These are phyloP conservation scores for Carettochelys insculpta DNA, from an alignment of 2,113 vertebrate genomes.

Conservation along the genomic window DNA sequence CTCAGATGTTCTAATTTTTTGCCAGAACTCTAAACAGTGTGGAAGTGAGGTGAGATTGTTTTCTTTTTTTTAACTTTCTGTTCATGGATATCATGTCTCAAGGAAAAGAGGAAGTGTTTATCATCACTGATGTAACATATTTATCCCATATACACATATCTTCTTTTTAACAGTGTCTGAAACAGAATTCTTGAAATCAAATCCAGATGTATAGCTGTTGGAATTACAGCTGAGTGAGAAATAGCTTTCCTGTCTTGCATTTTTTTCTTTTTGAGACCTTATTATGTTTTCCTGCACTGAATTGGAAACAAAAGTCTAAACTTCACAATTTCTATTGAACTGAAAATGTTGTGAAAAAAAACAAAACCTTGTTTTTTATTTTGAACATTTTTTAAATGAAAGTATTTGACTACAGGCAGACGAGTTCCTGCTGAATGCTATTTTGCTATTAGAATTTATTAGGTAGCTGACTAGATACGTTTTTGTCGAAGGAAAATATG, in stretches of 20 bases:
- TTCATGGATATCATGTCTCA: no score
- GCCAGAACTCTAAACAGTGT: accelerated
- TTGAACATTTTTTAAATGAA: not conserved
- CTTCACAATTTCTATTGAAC: not conserved
- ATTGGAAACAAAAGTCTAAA: not conserved
- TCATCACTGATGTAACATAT: not conserved
- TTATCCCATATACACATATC: no score
- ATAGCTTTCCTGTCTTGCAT: no score
- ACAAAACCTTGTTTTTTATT: not conserved
- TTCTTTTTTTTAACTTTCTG: not conserved
- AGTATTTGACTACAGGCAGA: conserved; percentile 15
- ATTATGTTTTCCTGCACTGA: not conserved
- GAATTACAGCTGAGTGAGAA: not conserved
- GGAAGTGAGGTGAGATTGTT: accelerated
- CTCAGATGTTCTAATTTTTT: not conserved
- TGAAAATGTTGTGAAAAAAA: not conserved
- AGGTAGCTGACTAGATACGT: conserved; percentile 39
- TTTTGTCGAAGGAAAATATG: conserved; percentile 49
- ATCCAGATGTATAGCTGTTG: conserved; percentile 17
- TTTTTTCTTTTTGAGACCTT: no score
- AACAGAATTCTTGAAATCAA: conserved; percentile 37
- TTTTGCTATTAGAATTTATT: conserved; percentile 48
- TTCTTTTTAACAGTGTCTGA: not conserved
- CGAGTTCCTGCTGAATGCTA: not conserved
- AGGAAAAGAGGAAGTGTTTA: not conserved